Evolutionary conservation across 2,113 vertebrate genomes (phyloP).

Genomic region (Lagopus leucura): DNA sequence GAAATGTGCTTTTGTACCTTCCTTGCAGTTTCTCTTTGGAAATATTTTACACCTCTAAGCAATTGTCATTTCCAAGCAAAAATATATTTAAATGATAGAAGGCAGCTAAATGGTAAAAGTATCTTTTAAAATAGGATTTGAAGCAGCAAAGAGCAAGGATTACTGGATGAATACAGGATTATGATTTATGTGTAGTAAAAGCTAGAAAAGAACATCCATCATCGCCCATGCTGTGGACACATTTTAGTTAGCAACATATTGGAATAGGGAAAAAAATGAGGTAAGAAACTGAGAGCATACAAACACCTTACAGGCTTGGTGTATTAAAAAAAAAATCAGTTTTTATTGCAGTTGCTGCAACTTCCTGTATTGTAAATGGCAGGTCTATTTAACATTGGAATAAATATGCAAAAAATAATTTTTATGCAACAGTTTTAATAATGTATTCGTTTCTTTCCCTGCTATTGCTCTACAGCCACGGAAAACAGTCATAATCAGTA

Average conservation of each 20-base stretch:
- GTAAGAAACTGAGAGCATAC: not conserved
- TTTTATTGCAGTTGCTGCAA: not conserved
- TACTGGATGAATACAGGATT: not conserved
- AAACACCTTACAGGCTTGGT: not conserved
- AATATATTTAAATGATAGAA: not conserved
- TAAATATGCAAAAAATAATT: not conserved
- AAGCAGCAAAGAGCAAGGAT: not conserved
- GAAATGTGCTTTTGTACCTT: not conserved
- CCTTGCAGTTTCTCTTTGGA: not conserved
- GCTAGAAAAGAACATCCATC: not conserved
- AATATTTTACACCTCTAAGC: not conserved
- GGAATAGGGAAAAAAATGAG: not conserved
- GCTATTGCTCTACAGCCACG: conserved; percentile 5
- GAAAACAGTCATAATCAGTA: conserved; percentile 45
- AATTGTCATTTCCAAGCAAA: conserved; percentile 1
- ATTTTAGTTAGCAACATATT: not conserved
- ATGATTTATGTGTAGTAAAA: not conserved
- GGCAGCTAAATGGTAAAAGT: not conserved
- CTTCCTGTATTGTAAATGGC: not conserved
- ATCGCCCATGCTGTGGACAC: not conserved
- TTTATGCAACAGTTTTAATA: not conserved
- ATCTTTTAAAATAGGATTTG: not conserved
- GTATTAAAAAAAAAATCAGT: not conserved
- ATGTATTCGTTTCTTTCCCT: conserved; percentile 30
- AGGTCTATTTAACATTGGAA: not conserved